phyloP scores from a whole-genome alignment of 2,113 vertebrate genomes.

The Gobio gobio region DNA sequence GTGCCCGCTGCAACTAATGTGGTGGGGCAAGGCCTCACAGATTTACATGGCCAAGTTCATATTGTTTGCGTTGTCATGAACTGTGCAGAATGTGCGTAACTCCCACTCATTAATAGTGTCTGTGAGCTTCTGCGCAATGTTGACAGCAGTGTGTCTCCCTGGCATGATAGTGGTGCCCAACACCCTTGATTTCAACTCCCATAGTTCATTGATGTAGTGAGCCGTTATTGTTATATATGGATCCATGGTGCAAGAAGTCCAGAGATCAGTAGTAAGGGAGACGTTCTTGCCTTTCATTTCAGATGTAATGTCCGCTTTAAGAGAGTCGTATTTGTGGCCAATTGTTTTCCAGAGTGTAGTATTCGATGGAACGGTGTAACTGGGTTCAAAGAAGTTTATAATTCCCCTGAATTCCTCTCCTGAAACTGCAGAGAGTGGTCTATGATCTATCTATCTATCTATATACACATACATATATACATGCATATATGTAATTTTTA shows the following conservation, averaged over 20 bases:
- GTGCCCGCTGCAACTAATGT: neutral
- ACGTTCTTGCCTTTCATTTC: conserved; percentile 1
- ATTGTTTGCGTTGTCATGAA: too few relatives aligned
- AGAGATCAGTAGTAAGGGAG: conserved; percentile 3
- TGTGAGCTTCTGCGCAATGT: neutral
- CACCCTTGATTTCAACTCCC: too few relatives aligned
- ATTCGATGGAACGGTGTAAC: neutral
- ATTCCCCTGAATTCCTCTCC: conserved; percentile 1
- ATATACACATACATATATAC: too few relatives aligned
- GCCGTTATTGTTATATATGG: too few relatives aligned
- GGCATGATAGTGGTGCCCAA: too few relatives aligned
- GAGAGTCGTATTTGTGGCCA: conserved; percentile 1
- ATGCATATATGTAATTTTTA: too few relatives aligned
- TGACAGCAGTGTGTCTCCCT: neutral
- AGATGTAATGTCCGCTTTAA: neutral
- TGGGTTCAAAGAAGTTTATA: conserved; percentile 2
- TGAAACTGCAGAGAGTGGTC: too few relatives aligned
- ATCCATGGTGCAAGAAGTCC: conserved; percentile 13
- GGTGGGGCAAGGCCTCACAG: neutral
- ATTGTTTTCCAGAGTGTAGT: too few relatives aligned
- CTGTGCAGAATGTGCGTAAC: neutral
- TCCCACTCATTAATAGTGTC: neutral
- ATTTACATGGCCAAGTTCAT: neutral
- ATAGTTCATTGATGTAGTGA: too few relatives aligned
- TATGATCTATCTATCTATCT: too few relatives aligned